Base-by-base conservation (phyloP, 2,797 vertebrate genomes). In the Cossypha niveicapilla region DNA sequence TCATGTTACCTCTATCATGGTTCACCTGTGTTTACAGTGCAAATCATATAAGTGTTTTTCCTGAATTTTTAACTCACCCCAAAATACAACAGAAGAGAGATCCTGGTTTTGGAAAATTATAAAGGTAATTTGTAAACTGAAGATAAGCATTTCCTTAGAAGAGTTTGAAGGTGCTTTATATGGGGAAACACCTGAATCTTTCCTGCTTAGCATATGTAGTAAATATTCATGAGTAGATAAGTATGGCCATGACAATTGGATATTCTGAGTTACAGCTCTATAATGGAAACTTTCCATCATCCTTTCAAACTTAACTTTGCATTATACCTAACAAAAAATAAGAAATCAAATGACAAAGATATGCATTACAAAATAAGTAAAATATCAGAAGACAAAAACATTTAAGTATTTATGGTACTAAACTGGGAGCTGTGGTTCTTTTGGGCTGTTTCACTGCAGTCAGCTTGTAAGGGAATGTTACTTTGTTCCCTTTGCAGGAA, bases 401-500 rank as follows among this genome's bases (percentile, higher is more conserved):
- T 62, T 86, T 92, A 76, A 60, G 37, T 27, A 21, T 67, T 57
- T 45, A 35, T 70, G 84, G 70, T 45, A 50, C 32, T 68, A 48
- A 95, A 85, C 71, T 27, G 50, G 65, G 22, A 23, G 61, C 80
- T 66, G 66, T 10, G 30, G 54, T 83, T 92, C 77, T 62, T 93
- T 75, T 97, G 81, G 84, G 80, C 72, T 22, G 23, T 61, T 60
- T 81, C 34, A 54, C 83, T 95, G 82, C 17, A 57, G 42, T 56
- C 10, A 25, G 3, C 34, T 88, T 93, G 63, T 87, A 90, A 90
- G 84, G 24, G 23, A 93, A 78, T 42, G 13, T 41, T 44, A 51
- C 79, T 93, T 96, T 95, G 39, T 91, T 95, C 88, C 65, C 66
- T 91, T 97, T 91, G 65, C 70, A 68, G 76, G 45, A 91, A 91